Evolutionary conservation across 2,113 vertebrate genomes (phyloP).

Genomic region (Formicarius rufipectus): DNA sequence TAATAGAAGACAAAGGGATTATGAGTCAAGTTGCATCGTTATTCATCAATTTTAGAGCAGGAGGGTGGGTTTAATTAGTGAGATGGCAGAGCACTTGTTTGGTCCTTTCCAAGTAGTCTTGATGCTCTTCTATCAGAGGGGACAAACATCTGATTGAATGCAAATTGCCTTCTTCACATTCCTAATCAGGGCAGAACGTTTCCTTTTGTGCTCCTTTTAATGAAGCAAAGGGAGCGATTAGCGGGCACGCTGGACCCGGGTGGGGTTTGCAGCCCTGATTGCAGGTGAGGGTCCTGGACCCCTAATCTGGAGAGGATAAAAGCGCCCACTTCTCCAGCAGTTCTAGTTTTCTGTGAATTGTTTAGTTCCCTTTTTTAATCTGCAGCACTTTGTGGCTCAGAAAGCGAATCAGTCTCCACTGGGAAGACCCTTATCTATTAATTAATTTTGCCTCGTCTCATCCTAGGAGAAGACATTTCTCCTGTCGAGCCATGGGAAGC

Average conservation of each 20-base stretch:
- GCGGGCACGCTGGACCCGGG: background rate
- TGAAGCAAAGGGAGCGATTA: background rate
- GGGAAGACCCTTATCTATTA: conserved; percentile 40
- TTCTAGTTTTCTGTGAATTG: background rate
- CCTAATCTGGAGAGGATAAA: background rate
- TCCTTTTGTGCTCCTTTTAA: background rate
- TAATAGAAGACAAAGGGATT: conserved; percentile 64
- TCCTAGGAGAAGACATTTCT: background rate
- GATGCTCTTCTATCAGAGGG: background rate
- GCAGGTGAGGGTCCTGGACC: background rate
- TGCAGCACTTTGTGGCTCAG: background rate
- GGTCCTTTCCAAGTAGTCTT: background rate
- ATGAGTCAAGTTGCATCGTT: conserved; percentile 25
- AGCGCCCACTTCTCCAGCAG: background rate
- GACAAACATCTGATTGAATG: conserved; percentile 10
- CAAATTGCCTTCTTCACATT: background rate
- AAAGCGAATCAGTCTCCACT: background rate
- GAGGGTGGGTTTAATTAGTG: conserved; percentile 40
- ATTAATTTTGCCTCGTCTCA: conserved; percentile 19
- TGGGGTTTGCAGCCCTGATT: background rate
- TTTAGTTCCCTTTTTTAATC: background rate
- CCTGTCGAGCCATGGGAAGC: background rate
- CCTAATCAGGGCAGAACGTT: background rate
- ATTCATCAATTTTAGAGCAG: conserved; percentile 47
- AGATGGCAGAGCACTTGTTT: background rate